Base-by-base conservation (phyloP, 2,113 vertebrate species). In the Megalops atlanticus region DNA sequence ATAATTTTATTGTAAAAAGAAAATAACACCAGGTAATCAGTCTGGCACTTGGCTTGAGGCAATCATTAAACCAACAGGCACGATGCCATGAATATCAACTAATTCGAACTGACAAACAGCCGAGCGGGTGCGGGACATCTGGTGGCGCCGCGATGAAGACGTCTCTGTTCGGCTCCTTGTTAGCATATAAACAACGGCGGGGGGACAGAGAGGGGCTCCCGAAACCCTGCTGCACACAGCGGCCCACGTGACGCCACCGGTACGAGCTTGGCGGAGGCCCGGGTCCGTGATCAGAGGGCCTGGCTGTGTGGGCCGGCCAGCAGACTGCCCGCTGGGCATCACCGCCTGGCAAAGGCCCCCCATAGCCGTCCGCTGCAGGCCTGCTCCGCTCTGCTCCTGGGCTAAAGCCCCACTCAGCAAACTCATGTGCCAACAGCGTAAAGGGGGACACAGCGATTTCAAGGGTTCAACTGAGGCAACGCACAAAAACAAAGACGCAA, bases 131-230 rank as follows among this genome's bases (percentile, higher is more conserved):
- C 79, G 74, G 80, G 88, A 90, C 90, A 91, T 88, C 88, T 91
- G 89, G 85, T 88, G 76, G 77, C 77, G 77, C 82, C 79, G 49
- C 78, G 58, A 54, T 82, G 82, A 85, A 80, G 39, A 73, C 80
- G 72, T 82, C 84, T 83, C 82, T 52, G 31, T 75, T 84, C 79
- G 82, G 43, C 43, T 77, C 83, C 84, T 89, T 49, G 82, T 91
- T 91, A 91, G 85, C 89, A 89, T 87, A 87, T 90, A 85, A 89
- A 88, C 89, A 84, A 79, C 58, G 70, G 41, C 73, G 72, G 71
- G 73, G 73, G 71, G n/a, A 74, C 72, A 58, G 77, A 45, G 21
- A 14, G 18, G 7, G 15, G 35, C 31, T 71, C 18, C 11, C 6
- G 38, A 18, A 14, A 40, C 27, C 1, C 11, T 1, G 64, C 68